Percentiles rank a stretch among this genome's conserved stretches.
phyloP scores from a whole-genome alignment of 2,113 vertebrate genomes.

The Lophius piscatorius region DNA sequence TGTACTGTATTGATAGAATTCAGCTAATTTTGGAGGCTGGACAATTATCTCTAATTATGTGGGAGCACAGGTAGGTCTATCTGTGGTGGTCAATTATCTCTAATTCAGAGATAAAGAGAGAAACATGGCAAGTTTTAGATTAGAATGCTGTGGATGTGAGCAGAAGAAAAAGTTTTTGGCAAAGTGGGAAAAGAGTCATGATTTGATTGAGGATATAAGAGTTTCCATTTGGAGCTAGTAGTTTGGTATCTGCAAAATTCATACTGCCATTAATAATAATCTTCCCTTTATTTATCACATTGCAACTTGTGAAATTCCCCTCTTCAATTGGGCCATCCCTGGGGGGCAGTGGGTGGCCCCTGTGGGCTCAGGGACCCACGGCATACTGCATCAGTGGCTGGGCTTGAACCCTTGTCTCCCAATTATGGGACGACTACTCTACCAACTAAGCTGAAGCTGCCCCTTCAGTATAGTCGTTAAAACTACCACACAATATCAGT shows the following conservation, averaged over 20 bases:
- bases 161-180: constrained; percentile 7
- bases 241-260: constrained; percentile 73
- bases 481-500: constrained; percentile 61
- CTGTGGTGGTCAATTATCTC: too few species aligned
- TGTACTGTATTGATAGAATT: constrained; percentile 56
- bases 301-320: too few species aligned
- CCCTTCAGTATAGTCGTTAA: constrained; percentile 60
- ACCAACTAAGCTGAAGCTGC: too few species aligned
- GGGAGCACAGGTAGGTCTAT: too few species aligned
- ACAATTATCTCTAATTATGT: constrained; percentile 39
- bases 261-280: constrained; percentile 71
- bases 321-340: too few species aligned
- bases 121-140: constrained; percentile 44
- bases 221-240: constrained; percentile 70
- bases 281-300: too few species aligned
- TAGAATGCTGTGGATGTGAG: constrained; percentile 29
- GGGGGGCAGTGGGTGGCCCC: too few species aligned
- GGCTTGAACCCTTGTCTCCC: too few species aligned
- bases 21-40: constrained; percentile 59
- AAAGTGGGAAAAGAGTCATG: constrained; percentile 28
- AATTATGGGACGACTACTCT: too few species aligned
- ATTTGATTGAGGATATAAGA: constrained; percentile 55
- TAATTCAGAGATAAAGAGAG: constrained; percentile 55
- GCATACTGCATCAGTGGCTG: too few species aligned
- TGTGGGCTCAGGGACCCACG: too few species aligned